These are phyloP conservation scores for Alectoris magna DNA, from an alignment of 2,797 vertebrate genomes.

Conservation along the genomic window DNA sequence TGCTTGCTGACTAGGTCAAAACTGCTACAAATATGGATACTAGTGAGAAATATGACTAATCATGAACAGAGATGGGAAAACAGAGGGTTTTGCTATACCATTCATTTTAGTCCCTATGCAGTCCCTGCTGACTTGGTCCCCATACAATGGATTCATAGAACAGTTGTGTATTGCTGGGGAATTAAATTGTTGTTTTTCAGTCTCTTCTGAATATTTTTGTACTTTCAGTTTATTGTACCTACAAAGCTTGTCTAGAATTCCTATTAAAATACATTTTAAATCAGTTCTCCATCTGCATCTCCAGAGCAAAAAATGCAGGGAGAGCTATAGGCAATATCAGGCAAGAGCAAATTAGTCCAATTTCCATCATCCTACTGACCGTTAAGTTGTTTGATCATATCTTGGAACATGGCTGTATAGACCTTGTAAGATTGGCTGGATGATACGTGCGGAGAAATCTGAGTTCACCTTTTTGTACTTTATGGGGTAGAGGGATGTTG, in stretches of 20 bases:
- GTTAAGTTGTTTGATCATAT: neutral
- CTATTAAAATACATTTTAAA: neutral
- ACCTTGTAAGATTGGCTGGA: neutral
- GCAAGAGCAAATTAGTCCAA: neutral
- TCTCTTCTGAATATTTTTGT: neutral
- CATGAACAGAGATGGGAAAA: neutral
- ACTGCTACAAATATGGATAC: conserved; percentile 7
- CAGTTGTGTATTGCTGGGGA: neutral
- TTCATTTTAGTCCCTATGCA: neutral
- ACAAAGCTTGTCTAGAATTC: neutral
- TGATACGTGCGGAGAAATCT: neutral
- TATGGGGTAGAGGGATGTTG: neutral
- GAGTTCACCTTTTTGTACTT: neutral
- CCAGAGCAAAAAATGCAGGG: neutral
- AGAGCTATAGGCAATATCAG: neutral
- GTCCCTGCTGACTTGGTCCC: neutral
- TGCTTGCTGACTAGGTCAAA: conserved; percentile 25
- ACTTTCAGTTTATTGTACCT: neutral
- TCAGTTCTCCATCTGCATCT: neutral
- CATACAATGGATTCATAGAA: neutral
- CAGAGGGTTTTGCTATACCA: neutral
- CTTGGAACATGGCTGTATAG: neutral
- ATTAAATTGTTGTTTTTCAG: neutral
- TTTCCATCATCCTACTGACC: neutral
- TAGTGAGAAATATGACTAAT: conserved; percentile 17